Conservation (phyloP, 2,113 vertebrate species). For the Emydocephalus ijimae region DNA sequence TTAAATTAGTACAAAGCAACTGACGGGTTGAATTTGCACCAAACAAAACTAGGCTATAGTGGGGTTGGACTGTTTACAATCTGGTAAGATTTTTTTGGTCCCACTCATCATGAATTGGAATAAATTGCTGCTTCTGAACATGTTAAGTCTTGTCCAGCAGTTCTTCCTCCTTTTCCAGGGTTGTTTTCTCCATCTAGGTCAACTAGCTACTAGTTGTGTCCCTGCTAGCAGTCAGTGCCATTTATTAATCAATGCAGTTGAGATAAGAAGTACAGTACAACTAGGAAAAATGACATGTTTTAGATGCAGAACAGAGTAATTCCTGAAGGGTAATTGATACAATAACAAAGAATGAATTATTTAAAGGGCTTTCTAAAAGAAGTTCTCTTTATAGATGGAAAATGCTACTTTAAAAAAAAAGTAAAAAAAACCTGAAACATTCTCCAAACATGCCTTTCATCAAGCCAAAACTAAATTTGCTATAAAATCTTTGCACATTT, state of each 20-base stretch:
- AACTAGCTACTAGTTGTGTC: background rate
- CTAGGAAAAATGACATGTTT: background rate
- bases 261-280: background rate
- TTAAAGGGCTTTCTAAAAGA: background rate
- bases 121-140: background rate
- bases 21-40: background rate
- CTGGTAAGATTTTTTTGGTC: background rate
- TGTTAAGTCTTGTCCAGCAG: background rate
- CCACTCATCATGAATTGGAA: background rate
- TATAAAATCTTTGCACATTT: background rate
- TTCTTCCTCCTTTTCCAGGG: background rate
- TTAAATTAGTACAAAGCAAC: background rate
- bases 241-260: background rate
- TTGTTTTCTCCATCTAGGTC: background rate
- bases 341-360: background rate
- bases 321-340: background rate
- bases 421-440: background rate
- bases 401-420: background rate
- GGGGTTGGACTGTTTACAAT: background rate
- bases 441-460: background rate
- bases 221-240: background rate
- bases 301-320: background rate
- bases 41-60: background rate
- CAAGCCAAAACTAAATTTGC: background rate
- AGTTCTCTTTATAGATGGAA: background rate